These are phyloP conservation scores for Empidonax alnorum DNA, from an alignment of 2,113 vertebrate species.

Conservation along the genomic window DNA sequence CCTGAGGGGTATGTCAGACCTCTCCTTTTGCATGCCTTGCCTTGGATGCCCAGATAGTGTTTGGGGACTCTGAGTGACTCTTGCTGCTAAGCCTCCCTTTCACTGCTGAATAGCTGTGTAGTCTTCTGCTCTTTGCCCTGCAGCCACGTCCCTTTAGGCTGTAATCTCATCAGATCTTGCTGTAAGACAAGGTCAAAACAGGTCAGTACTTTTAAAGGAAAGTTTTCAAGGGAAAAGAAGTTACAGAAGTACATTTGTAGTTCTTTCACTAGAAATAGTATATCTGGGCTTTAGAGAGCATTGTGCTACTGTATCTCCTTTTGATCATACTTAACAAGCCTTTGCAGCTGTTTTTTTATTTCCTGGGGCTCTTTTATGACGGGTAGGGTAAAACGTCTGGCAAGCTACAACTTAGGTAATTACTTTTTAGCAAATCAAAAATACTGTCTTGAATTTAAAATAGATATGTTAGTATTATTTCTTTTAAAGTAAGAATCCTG, in stretches of 20 bases:
- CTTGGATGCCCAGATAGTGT: neutral
- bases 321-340: slow-evolving; percentile 4
- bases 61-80: neutral
- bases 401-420: neutral
- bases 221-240: neutral
- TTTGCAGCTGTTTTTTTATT: neutral
- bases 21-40: neutral
- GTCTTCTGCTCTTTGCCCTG: slow-evolving; percentile 26
- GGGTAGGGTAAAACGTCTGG: neutral
- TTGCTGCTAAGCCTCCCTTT: neutral
- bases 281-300: neutral
- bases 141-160: neutral
- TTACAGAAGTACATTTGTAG: neutral
- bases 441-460: neutral
- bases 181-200: neutral
- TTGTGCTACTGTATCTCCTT: neutral
- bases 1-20: neutral
- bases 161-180: slow-evolving; percentile 14
- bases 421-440: neutral
- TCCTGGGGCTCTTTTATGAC: neutral
- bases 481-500: neutral
- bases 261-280: neutral
- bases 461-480: neutral
- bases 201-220: slow-evolving; percentile 22
- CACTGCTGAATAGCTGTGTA: neutral